phyloP scores from a whole-genome alignment of 53 echinoderm and acorn worm genomes.

The Arbacia lixula region DNA sequence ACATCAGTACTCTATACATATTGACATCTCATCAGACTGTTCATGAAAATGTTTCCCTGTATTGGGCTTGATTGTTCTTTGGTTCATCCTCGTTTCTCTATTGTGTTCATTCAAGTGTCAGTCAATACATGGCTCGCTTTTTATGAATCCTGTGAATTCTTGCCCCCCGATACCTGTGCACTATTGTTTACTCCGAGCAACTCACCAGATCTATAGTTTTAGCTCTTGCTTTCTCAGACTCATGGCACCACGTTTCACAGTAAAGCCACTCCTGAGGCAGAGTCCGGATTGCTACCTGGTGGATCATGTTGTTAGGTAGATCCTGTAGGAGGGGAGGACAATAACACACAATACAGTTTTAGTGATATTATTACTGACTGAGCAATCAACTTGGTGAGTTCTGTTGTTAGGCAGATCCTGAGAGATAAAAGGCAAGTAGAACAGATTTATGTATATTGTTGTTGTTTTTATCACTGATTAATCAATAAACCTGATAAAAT shows the following conservation, averaged over 20 bases:
- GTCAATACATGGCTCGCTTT: too few species aligned
- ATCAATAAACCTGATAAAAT: too few species aligned
- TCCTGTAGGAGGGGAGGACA: constrained; percentile 53
- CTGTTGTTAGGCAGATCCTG: constrained; percentile 89
- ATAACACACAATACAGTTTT: not conserved
- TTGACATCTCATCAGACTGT: too few species aligned
- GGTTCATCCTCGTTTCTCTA: too few species aligned
- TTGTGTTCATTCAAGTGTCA: too few species aligned
- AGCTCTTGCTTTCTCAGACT: constrained; percentile 68
- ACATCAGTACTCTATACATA: too few species aligned
- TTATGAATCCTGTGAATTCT: too few species aligned
- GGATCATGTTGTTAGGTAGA: constrained; percentile 98
- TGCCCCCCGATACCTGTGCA: too few species aligned
- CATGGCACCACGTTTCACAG: constrained; percentile 99
- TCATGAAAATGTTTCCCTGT: too few species aligned
- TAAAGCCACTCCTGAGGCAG: constrained; percentile 98
- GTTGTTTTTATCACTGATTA: too few species aligned
- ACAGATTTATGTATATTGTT: too few species aligned
- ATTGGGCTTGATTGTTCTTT: too few species aligned
- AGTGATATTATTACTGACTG: not conserved
- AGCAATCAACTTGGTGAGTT: constrained; percentile 81
- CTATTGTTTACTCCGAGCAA: not conserved
- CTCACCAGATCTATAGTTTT: constrained; percentile 98
- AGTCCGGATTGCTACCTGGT: constrained; percentile 89
- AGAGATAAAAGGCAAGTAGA: not conserved